Evolutionary conservation across 2,797 vertebrate genomes (phyloP).

Genomic region (Amphiprion clarkii): DNA sequence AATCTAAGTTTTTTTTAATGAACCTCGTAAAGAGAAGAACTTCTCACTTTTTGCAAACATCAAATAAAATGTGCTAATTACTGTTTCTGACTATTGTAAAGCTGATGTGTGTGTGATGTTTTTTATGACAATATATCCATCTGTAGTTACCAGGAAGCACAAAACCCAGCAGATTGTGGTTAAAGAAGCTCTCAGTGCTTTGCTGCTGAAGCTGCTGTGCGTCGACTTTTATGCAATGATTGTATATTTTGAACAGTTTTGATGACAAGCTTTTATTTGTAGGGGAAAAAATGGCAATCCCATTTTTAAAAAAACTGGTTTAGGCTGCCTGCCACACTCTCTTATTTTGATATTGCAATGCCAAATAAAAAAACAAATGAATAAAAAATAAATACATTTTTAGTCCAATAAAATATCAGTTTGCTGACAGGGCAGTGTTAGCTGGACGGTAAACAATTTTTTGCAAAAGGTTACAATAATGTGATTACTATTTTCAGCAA

Average conservation of each 20-base stretch:
- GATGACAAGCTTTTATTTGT: background rate
- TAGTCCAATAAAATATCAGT: background rate
- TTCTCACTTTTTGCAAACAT: background rate
- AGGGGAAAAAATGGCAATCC: background rate
- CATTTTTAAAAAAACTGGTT: too few relatives aligned
- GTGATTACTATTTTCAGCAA: background rate
- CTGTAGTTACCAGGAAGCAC: background rate
- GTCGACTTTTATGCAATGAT: background rate
- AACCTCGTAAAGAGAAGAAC: background rate
- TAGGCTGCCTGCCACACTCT: too few relatives aligned
- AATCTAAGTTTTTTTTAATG: constrained; percentile 23
- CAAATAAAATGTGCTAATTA: constrained; percentile 13
- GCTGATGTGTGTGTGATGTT: constrained; percentile 3
- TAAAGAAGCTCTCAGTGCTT: background rate
- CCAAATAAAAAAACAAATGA: too few relatives aligned
- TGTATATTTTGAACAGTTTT: background rate
- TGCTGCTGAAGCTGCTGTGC: background rate
- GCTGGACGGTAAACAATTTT: background rate
- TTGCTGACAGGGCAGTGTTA: background rate
- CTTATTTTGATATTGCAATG: too few relatives aligned
- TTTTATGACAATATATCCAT: constrained; percentile 6
- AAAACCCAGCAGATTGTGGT: constrained; percentile 18
- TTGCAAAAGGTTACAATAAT: background rate
- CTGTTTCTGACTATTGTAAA: background rate
- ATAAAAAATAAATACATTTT: too few relatives aligned